These are phyloP conservation scores for Cotesia chilonis DNA, from an alignment of 1,140 invertebrate species.

Conservation along the genomic window DNA sequence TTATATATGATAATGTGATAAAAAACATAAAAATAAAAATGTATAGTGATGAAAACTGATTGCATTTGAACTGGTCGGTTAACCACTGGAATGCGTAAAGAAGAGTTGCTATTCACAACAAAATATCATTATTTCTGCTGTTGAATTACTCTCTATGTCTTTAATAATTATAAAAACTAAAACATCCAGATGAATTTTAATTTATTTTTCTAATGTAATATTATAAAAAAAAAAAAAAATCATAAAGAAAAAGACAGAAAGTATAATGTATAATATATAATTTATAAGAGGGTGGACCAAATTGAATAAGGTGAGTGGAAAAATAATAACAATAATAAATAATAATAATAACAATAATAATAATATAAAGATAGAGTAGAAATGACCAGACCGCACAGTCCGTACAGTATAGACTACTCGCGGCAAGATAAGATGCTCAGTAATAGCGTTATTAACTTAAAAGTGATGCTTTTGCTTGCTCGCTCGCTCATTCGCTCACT, in stretches of 20 bases:
- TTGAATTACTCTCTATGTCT: slow-evolving; percentile 18
- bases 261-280: neutral
- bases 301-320: slow-evolving; percentile 13
- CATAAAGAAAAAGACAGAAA: neutral
- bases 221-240: neutral
- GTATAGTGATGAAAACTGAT: neutral
- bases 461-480: slow-evolving; percentile 50
- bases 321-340: slow-evolving; percentile 9
- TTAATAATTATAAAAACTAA: slow-evolving; percentile 34
- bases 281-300: slow-evolving; percentile 18
- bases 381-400: slow-evolving; percentile 41
- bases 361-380: slow-evolving; percentile 33
- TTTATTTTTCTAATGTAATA: neutral
- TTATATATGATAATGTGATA: neutral
- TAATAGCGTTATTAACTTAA: slow-evolving; percentile 63
- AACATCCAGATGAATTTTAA: slow-evolving; percentile 22
- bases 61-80: slow-evolving; percentile 31
- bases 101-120: slow-evolving; percentile 13
- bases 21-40: neutral
- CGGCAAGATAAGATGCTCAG: slow-evolving; percentile 33
- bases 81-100: slow-evolving; percentile 41
- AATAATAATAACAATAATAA: neutral
- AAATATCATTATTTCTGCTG: neutral
- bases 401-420: slow-evolving; percentile 44
- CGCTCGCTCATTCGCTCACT: neutral